Base-by-base conservation (phyloP, 2,888 invertebrate species). In the Bembecia ichneumoniformis region DNA sequence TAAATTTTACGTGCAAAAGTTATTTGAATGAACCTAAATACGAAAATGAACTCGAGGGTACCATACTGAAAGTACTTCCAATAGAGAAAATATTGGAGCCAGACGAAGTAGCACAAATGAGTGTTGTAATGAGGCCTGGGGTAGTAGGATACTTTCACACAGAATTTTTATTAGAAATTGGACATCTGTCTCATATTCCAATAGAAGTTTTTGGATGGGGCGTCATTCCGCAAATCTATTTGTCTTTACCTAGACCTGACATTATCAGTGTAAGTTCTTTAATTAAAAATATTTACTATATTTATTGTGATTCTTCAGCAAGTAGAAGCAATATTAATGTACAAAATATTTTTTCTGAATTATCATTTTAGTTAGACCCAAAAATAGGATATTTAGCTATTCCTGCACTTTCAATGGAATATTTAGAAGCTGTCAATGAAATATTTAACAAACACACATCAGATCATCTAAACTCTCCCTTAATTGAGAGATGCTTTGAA, bases 151-250 rank as follows among this genome's bases (percentile, higher is more conserved):
- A 81, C 59, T 91, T 90, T 60, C 66, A 78, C 4, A 81, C 86
- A 59, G 63, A 62, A 45, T 82, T 83, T 64, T 58, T 77, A 51
- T 74, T 89, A 55, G 78, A 91, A 87, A 77, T 91, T 40, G 90
- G 86, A 1, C 87, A 89, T 65, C 66, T 88, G 40, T 82, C 89
- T 45, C 82, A 88, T n/a, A 66, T 89, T 46, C 68, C 74, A 0
- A 82, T 92, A 45, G 79, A 79, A 52, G 82, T 91, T 3, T 79
- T 73, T 55, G 91, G 91, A 35, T 88, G 87, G 72, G 90, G 89
- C 10, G 88, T 88, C 2, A 82, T 89, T 52, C 89, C 90, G 3
- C 91, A 92, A 78, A 67, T 90, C 34, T 89, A 88, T 62, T 64
- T 90, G 20, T 72, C 74, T 44, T 62, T 90, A 16, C 82, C 81